Conservation (phyloP, 53 echinoderm and acorn worm genomes). For the Paracentrotus lividus region DNA sequence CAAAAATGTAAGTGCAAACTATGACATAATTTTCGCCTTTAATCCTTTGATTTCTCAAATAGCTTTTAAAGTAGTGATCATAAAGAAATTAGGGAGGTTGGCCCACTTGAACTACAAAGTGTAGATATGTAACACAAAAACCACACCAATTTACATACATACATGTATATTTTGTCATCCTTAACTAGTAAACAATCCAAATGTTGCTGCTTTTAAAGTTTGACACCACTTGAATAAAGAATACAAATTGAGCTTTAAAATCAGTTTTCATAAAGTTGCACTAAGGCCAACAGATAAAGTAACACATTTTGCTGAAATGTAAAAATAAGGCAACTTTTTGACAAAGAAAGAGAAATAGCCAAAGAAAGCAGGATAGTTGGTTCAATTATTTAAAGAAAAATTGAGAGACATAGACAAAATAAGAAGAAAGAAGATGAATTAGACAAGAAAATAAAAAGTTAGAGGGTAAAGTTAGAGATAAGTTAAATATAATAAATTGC, state of each 20-base stretch:
- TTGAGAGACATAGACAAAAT: not conserved
- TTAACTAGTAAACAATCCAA: too few relatives aligned
- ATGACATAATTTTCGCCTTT: too few relatives aligned
- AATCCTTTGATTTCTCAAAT: too few relatives aligned
- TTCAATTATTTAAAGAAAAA: not conserved
- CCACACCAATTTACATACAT: too few relatives aligned
- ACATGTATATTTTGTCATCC: too few relatives aligned
- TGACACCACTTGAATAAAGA: not conserved
- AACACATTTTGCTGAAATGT: not conserved
- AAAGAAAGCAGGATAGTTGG: not conserved
- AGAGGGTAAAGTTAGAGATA: not conserved
- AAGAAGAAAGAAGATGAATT: not conserved
- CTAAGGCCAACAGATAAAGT: not conserved
- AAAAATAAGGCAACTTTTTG: slow-evolving; percentile 1
- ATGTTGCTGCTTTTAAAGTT: not conserved
- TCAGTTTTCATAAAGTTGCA: not conserved
- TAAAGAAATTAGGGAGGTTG: too few relatives aligned
- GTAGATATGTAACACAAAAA: too few relatives aligned
- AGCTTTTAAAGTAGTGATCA: too few relatives aligned
- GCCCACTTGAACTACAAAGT: too few relatives aligned
- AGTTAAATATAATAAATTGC: not conserved
- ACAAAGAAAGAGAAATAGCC: not conserved
- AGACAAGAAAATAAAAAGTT: not conserved
- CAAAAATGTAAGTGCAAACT: too few relatives aligned
- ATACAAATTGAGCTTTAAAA: not conserved